Evolutionary conservation across 1,140 invertebrate genomes (phyloP).

Genomic region (Drosophila fuyamai): DNA sequence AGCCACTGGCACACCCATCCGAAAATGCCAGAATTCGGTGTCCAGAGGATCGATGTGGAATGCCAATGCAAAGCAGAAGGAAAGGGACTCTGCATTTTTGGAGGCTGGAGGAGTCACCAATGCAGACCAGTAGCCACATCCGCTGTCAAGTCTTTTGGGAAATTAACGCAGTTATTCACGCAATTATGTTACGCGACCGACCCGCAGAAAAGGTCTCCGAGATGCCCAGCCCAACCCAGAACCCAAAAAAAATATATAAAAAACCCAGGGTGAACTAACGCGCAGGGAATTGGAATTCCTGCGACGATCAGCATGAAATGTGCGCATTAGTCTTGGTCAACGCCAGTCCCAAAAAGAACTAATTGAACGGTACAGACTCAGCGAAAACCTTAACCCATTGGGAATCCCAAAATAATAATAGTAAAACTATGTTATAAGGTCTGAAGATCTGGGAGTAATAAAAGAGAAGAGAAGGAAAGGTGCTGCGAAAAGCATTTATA

Average conservation of each 20-base stretch:
- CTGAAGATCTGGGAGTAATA: too few relatives aligned
- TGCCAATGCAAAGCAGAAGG: slow-evolving; percentile 40
- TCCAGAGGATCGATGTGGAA: slow-evolving; percentile 32
- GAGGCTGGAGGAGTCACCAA: slow-evolving; percentile 20
- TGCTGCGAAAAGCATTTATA: too few relatives aligned
- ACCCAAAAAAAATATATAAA: not conserved
- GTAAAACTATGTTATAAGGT: too few relatives aligned
- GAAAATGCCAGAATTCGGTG: slow-evolving; percentile 35
- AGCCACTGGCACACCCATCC: slow-evolving; percentile 56
- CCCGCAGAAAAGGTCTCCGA: slow-evolving; percentile 31
- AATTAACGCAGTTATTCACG: slow-evolving; percentile 81
- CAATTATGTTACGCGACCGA: slow-evolving; percentile 51
- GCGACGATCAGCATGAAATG: slow-evolving; percentile 60
- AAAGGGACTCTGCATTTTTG: not conserved
- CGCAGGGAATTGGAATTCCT: slow-evolving; percentile 45
- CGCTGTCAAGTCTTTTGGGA: slow-evolving; percentile 72
- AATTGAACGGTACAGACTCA: slow-evolving; percentile 43
- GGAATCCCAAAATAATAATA: too few relatives aligned
- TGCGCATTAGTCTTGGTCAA: slow-evolving; percentile 60
- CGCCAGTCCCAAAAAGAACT: slow-evolving; percentile 28
- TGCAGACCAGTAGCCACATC: slow-evolving; percentile 73
- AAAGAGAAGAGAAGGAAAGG: too few relatives aligned
- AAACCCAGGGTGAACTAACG: slow-evolving; percentile 9
- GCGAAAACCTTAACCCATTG: slow-evolving; percentile 24
- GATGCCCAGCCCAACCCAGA: slow-evolving; percentile 19